Percentiles rank a stretch among this genome's conserved stretches.
phyloP scores from a whole-genome alignment of 2,888 invertebrate species.

The Hymenopus coronatus region DNA sequence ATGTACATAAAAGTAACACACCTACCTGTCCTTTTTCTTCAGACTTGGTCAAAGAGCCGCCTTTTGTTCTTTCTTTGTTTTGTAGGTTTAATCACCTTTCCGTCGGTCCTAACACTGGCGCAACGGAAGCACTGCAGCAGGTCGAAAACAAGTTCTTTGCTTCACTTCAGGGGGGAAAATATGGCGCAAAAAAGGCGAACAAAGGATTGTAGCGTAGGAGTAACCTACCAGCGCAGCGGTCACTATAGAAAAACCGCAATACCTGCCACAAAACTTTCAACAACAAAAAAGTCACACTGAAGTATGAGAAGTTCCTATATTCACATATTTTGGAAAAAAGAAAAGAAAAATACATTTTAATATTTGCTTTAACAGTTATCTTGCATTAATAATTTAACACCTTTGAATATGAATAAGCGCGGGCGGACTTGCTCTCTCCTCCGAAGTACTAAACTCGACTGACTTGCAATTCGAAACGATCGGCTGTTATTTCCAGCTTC shows the following conservation, averaged over 20 bases:
- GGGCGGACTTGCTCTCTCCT: not conserved
- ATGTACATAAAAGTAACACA: not conserved
- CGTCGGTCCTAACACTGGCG: not conserved
- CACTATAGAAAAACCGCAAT: not conserved
- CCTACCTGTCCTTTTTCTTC: not conserved
- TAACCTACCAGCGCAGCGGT: not conserved
- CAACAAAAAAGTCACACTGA: not conserved
- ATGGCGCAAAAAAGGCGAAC: not conserved
- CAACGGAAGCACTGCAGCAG: not conserved
- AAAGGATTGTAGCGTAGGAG: slow-evolving; percentile 9
- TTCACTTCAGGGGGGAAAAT: not conserved
- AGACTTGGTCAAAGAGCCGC: not conserved
- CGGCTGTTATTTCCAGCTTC: slow-evolving; percentile 13
- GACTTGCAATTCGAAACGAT: slow-evolving; percentile 2
- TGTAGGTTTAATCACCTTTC: not conserved
- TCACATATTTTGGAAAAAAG: not conserved
- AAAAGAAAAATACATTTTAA: not conserved
- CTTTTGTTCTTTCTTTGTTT: not conserved
- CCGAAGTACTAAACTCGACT: slow-evolving; percentile 6
- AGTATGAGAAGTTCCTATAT: not conserved
- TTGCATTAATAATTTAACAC: not conserved
- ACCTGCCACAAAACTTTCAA: slow-evolving; percentile 1
- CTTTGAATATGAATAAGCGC: not conserved
- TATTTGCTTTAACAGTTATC: not conserved
- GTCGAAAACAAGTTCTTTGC: not conserved